phyloP scores from a whole-genome alignment of 2,888 invertebrate species.

The Phragmatobia fuliginosa region DNA sequence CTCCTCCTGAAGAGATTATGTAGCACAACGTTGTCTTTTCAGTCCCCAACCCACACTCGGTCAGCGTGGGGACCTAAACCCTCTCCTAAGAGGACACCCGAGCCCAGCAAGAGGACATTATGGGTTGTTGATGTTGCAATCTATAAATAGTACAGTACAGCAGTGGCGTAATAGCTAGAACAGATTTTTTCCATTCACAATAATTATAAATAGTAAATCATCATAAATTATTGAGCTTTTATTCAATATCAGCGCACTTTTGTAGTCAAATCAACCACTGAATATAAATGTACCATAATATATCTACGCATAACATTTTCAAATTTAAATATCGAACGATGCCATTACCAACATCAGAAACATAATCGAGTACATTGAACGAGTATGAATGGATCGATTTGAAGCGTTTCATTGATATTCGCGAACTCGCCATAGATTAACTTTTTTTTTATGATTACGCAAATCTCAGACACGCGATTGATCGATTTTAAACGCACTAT shows the following conservation, averaged over 20 bases:
- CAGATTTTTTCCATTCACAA: background rate
- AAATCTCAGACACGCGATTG: conserved; percentile 56
- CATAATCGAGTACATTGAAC: conserved; percentile 32
- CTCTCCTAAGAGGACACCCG: too few relatives aligned
- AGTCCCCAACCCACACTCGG: too few relatives aligned
- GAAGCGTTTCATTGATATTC: conserved; percentile 34
- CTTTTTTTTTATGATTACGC: conserved; percentile 50
- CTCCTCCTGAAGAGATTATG: too few relatives aligned
- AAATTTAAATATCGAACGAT: conserved; percentile 9
- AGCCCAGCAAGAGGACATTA: too few relatives aligned
- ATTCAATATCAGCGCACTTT: background rate
- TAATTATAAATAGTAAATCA: background rate
- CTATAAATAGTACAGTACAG: too few relatives aligned
- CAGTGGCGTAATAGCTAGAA: background rate
- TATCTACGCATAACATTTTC: background rate
- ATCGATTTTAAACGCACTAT: conserved; percentile 54
- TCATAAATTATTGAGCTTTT: background rate
- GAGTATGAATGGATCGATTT: conserved; percentile 42
- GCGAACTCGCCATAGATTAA: conserved; percentile 30
- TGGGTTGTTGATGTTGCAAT: too few relatives aligned
- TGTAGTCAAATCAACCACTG: background rate
- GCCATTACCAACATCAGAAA: conserved; percentile 17
- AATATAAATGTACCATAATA: background rate
- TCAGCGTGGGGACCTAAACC: too few relatives aligned
- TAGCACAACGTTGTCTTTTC: too few relatives aligned